Conservation (phyloP, 2,797 vertebrate species). For the Sardinella longiceps region DNA sequence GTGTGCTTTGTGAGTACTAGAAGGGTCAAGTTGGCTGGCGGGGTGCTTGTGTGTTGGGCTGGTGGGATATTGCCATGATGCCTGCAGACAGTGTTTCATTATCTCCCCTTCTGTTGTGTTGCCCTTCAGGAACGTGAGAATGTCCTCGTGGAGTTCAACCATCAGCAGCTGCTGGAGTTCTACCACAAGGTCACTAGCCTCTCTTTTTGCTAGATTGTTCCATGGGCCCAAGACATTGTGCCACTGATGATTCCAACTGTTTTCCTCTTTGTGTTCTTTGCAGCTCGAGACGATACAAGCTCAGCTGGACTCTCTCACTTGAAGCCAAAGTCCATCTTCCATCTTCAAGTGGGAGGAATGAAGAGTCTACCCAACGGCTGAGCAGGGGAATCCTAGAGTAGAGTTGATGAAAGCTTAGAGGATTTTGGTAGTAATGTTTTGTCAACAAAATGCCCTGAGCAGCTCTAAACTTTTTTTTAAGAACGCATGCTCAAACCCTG, state of each 20-base stretch:
- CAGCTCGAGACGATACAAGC: slow-evolving; percentile 86
- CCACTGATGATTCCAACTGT: slow-evolving; percentile 24
- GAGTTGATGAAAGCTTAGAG: neutral
- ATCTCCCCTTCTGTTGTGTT: slow-evolving; percentile 25
- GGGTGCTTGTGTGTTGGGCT: slow-evolving; percentile 64
- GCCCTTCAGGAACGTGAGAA: slow-evolving; percentile 81
- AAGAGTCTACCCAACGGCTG: neutral
- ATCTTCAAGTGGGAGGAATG: neutral
- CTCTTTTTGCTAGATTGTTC: slow-evolving; percentile 48
- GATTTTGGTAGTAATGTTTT: neutral
- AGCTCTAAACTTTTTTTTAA: neutral
- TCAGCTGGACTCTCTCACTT: slow-evolving; percentile 86
- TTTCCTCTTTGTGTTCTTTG: slow-evolving; percentile 55
- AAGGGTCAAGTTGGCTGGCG: slow-evolving; percentile 35
- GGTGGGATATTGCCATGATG: slow-evolving; percentile 42
- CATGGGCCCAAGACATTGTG: neutral
- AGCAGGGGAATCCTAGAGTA: neutral
- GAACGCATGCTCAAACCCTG: neutral
- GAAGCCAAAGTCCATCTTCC: slow-evolving; percentile 52
- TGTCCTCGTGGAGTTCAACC: slow-evolving; percentile 89
- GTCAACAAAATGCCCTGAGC: neutral
- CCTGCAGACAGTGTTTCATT: slow-evolving; percentile 7
- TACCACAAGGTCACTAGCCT: slow-evolving; percentile 89
- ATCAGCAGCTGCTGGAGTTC: slow-evolving; percentile 92
- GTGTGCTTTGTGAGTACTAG: neutral